Conservation (phyloP, 2,888 invertebrate species). For the Drosophila planitibia region DNA sequence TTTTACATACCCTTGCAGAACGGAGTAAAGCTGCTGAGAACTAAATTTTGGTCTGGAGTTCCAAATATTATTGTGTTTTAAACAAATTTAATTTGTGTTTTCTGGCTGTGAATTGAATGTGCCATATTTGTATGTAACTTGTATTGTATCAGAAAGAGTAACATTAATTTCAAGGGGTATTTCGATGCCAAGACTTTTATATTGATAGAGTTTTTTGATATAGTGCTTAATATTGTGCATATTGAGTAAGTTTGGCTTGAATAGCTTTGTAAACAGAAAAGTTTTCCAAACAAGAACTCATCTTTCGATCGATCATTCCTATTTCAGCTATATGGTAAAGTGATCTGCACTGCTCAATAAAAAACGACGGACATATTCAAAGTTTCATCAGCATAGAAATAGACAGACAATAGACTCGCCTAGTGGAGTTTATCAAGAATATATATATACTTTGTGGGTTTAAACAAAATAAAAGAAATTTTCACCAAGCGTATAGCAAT, state of each 20-base stretch:
- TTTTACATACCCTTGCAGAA: not conserved
- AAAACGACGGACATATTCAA: not conserved
- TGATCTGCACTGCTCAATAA: not conserved
- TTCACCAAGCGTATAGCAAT: not conserved
- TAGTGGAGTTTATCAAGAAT: not conserved
- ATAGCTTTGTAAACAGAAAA: not conserved
- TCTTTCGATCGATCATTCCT: not conserved
- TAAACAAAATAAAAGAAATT: not conserved
- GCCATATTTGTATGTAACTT: not conserved
- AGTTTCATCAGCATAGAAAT: not conserved
- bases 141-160: not conserved
- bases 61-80: not conserved
- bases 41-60: not conserved
- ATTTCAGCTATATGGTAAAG: not conserved
- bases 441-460: not conserved
- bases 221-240: not conserved
- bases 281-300: not conserved
- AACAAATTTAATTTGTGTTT: not conserved
- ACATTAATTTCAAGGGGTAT: not conserved
- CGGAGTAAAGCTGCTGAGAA: rapidly evolving
- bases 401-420: not conserved
- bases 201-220: not conserved
- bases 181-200: not conserved
- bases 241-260: not conserved
- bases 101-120: not conserved